phyloP scores from a whole-genome alignment of 2,797 vertebrate genomes.

The Rhincodon typus region DNA sequence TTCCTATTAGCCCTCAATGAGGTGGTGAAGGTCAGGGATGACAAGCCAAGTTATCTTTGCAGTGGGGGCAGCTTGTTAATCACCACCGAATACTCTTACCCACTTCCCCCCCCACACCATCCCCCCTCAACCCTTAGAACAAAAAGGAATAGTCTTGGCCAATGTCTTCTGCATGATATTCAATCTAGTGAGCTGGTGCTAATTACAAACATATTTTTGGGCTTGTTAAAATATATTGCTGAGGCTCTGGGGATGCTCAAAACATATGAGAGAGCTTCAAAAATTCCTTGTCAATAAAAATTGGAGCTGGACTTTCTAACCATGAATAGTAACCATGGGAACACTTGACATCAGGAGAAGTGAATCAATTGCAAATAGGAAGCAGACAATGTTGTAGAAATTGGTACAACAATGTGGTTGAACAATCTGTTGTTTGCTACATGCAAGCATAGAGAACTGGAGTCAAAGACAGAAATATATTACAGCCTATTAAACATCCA shows the following conservation, averaged over 20 bases:
- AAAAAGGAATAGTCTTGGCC: no score
- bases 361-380: constrained; percentile 17
- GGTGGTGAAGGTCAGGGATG: no score
- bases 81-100: no score
- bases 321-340: constrained; percentile 33
- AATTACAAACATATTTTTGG: not conserved
- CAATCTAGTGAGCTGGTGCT: not conserved
- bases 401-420: not conserved
- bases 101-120: no score
- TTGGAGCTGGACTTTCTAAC: constrained; percentile 23
- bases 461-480: not conserved
- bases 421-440: not conserved
- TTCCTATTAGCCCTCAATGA: no score
- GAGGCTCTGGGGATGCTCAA: constrained; percentile 2
- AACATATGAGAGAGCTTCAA: constrained; percentile 18
- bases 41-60: no score
- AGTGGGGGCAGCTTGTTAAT: no score
- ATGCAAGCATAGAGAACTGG: not conserved
- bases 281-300: constrained; percentile 21
- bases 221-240: not conserved
- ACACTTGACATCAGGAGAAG: constrained; percentile 34
- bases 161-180: not conserved
- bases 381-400: not conserved
- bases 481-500: constrained; percentile 10
- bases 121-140: no score